These are phyloP conservation scores for Acanthosepion esculentum DNA, from an alignment of 2,888 invertebrate genomes.

Conservation along the genomic window DNA sequence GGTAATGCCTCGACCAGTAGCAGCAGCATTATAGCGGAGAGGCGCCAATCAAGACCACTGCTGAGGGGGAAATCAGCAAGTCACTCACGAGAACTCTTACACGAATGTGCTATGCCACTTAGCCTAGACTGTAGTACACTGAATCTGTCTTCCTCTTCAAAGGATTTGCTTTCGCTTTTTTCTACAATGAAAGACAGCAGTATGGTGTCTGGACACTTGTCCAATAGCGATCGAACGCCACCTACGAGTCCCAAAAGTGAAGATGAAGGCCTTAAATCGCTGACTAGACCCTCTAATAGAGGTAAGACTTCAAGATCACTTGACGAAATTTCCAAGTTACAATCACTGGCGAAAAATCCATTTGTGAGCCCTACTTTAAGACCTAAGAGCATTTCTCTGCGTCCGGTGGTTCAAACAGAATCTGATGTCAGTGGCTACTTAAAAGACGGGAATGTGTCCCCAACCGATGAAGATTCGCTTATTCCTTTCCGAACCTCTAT, in stretches of 20 bases:
- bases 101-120: background rate
- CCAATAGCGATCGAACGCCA: background rate
- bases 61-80: slow-evolving; percentile 25
- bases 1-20: background rate
- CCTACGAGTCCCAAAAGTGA: background rate
- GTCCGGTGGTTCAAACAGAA: background rate
- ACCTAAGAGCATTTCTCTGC: slow-evolving; percentile 52
- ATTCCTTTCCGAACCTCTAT: background rate
- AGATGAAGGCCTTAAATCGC: background rate
- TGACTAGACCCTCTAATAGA: background rate
- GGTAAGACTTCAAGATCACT: background rate
- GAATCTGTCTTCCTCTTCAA: background rate
- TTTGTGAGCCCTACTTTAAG: slow-evolving; percentile 49
- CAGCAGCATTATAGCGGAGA: background rate
- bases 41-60: slow-evolving; percentile 38
- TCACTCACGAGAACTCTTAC: background rate
- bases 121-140: background rate
- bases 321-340: background rate
- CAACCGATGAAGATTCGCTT: background rate
- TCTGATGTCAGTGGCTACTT: background rate
- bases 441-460: background rate
- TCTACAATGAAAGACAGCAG: background rate
- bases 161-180: background rate
- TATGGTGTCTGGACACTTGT: background rate
- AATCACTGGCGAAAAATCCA: slow-evolving; percentile 40